Evolutionary conservation across 53 echinoderm and acorn worm genomes (phyloP).

Genomic region (Hippasteria phrygiana): DNA sequence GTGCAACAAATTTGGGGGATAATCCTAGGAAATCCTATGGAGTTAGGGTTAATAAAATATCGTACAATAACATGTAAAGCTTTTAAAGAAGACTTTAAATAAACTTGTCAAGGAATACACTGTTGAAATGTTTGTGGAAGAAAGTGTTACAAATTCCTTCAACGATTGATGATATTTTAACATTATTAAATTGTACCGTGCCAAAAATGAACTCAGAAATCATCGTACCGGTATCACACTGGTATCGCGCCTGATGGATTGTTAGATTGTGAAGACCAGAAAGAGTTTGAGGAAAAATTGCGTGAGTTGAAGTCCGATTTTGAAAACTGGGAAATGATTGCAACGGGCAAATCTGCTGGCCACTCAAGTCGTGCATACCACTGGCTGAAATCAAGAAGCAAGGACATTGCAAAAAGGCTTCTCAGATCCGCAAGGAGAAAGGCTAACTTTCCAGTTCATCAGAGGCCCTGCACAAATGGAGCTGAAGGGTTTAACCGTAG

Average conservation of each 20-base stretch:
- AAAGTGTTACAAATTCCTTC: too few relatives aligned
- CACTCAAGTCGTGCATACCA: constrained; percentile 50
- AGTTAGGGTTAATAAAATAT: too few relatives aligned
- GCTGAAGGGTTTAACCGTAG: constrained; percentile 59
- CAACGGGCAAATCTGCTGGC: constrained; percentile 39
- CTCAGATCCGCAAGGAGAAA: constrained; percentile 59
- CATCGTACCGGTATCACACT: too few relatives aligned
- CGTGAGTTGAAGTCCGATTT: constrained; percentile 24
- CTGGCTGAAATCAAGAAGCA: constrained; percentile 49
- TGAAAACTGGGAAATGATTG: constrained; percentile 46
- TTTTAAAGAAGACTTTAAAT: too few relatives aligned
- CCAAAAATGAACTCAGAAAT: too few relatives aligned
- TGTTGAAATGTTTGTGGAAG: too few relatives aligned
- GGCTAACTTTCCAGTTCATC: constrained; percentile 42
- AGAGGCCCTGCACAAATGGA: constrained; percentile 57
- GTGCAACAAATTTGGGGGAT: too few relatives aligned
- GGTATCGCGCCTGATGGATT: constrained; percentile 46
- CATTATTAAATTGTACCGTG: too few relatives aligned
- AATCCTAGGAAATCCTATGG: too few relatives aligned
- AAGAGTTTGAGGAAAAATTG: constrained; percentile 26
- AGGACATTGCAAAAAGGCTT: constrained; percentile 46
- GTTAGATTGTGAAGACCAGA: constrained; percentile 47
- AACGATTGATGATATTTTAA: too few relatives aligned
- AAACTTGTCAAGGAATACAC: too few relatives aligned
- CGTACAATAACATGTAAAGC: too few relatives aligned